phyloP scores from a whole-genome alignment of 1,140 invertebrate species.

The Psix sp. region DNA sequence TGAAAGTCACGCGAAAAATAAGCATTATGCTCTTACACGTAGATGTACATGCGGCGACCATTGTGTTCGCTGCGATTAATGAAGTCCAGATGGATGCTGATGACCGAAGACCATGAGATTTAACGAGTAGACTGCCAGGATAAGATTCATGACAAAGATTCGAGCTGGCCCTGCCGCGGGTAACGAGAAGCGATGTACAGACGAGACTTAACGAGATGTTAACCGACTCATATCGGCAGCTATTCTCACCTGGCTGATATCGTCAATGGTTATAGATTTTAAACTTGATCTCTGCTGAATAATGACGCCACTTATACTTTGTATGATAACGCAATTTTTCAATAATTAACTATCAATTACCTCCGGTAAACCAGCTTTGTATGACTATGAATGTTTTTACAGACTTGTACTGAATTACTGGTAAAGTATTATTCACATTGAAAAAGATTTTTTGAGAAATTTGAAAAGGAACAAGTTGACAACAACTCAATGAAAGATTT shows the following conservation, averaged over 20 bases:
- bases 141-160: conserved; percentile 73
- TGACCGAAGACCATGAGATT: conserved; percentile 63
- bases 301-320: conserved; percentile 25
- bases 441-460: no score
- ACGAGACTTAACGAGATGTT: conserved; percentile 55
- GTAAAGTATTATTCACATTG: no score
- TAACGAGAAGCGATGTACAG: conserved; percentile 44
- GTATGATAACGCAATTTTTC: conserved; percentile 23
- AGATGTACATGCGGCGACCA: conserved; percentile 35
- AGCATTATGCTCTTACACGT: conserved; percentile 37
- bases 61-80: conserved; percentile 57
- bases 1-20: conserved; percentile 28
- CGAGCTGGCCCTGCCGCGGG: conserved; percentile 36
- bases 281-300: conserved; percentile 15
- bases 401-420: no score
- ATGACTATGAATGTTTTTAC: no score
- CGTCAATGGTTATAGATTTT: conserved; percentile 12
- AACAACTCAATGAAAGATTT: no score
- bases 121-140: conserved; percentile 68
- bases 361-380: neutral
- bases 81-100: conserved; percentile 62
- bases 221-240: conserved; percentile 41
- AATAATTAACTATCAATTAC: no score
- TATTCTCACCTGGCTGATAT: conserved; percentile 45
- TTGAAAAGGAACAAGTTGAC: no score